Evolutionary conservation across 2,113 vertebrate genomes (phyloP), one percentile per base, ranked within the genome.

Genomic region (Pao palembangensis): DNA sequence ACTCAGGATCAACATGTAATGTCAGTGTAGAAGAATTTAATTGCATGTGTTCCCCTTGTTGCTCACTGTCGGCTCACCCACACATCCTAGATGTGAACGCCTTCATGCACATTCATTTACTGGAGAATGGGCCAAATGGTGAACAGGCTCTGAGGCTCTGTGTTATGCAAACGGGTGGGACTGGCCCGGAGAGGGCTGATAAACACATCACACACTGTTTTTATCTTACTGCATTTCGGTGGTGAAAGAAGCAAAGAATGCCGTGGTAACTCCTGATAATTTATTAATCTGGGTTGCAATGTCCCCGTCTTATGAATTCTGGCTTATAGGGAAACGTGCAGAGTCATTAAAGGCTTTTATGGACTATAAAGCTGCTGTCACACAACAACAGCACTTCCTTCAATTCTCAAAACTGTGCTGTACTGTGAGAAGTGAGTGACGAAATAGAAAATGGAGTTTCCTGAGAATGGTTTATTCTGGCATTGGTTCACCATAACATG

Each of bases 391-490:
- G 78, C 74, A 83, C 87, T 90, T 88, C 85, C 84, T 85, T 69
- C 67, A 71, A 85, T 85, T 84, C 82, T 83, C 62, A 81, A 64
- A 46, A 57, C 64, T 68, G 69, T 61, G 63, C 74, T 76, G 73
- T 76, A 55, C 69, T 73, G 59, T 68, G 79, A 72, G 65, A 65
- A 70, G 63, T 49, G 64, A 66, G 66, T 64, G 66, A 71, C 41
- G 75, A 75, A 79, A 78, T 60, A 82, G 79, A 85, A 85, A 88
- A 73, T 71, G 68, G 77, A 83, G 76, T 86, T 89, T 88, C 85
- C 88, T 88, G 82, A 82, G 81, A 82, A 77, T 69, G 61, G 71
- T 85, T 88, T 88, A 76, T 83, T 82, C 81, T 90, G 84, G 85
- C 78, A 75, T 34, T 20, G 17, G 42, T 19, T 53, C 65, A 61